These are phyloP conservation scores for Maccullochella peelii DNA, from an alignment of 2,113 vertebrate species.

Conservation along the genomic window DNA sequence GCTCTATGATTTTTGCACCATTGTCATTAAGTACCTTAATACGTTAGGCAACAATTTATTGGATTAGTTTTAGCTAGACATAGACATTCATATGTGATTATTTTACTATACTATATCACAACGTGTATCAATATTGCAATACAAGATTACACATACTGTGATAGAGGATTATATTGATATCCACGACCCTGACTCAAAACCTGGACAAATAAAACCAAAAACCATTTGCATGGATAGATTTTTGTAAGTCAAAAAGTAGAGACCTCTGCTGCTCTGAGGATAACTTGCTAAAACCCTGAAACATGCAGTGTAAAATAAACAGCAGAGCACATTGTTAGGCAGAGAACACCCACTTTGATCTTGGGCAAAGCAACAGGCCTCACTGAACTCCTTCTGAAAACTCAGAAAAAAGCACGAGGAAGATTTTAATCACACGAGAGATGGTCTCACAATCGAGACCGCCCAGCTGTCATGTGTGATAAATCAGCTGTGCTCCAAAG, in stretches of 20 bases:
- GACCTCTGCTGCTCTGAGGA: neutral
- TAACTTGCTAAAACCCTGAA: neutral
- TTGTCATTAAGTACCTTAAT: too few relatives aligned
- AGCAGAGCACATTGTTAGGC: neutral
- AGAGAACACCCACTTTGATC: conserved; percentile 5
- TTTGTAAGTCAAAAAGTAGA: neutral
- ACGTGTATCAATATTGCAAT: too few relatives aligned
- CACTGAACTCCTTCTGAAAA: neutral
- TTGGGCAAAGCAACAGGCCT: neutral
- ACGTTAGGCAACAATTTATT: too few relatives aligned
- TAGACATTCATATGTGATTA: too few relatives aligned
- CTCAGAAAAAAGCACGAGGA: neutral
- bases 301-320: neutral
- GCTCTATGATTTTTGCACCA: too few relatives aligned
- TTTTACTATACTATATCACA: neutral
- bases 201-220: neutral
- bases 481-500: conserved; percentile 13
- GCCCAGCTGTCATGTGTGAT: conserved; percentile 27
- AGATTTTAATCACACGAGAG: conserved; percentile 9
- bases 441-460: neutral
- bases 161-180: too few relatives aligned
- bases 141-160: too few relatives aligned
- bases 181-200: too few relatives aligned
- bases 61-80: too few relatives aligned
- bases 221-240: neutral